These are phyloP conservation scores for Tipula vernalis DNA, from an alignment of 2,888 invertebrate species.

Conservation along the genomic window DNA sequence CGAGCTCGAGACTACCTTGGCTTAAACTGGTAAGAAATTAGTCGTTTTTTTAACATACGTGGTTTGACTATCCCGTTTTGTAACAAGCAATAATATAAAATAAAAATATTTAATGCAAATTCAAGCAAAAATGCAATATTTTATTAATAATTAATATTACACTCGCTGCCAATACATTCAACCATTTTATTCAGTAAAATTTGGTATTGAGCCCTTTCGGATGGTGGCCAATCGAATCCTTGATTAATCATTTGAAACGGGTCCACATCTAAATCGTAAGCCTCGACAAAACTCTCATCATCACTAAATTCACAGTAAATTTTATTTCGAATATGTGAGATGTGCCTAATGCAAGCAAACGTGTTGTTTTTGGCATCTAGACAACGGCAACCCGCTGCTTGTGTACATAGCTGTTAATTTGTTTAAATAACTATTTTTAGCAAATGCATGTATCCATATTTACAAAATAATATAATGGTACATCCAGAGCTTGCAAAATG, in stretches of 20 bases:
- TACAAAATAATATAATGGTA: too few species aligned
- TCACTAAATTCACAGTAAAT: constrained; percentile 39
- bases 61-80: too few species aligned
- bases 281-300: constrained; percentile 49
- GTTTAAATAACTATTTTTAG: constrained; percentile 12
- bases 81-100: too few species aligned
- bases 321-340: constrained; percentile 36
- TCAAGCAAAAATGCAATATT: not conserved
- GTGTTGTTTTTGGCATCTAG: constrained; percentile 78
- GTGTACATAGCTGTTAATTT: constrained; percentile 48
- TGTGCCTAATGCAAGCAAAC: constrained; percentile 59
- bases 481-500: too few species aligned
- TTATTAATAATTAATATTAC: not conserved
- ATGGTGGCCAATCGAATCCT: constrained; percentile 38
- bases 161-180: not conserved
- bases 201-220: constrained; percentile 40
- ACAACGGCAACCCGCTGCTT: constrained; percentile 64
- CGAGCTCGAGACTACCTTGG: too few species aligned
- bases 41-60: too few species aligned
- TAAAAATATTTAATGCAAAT: not conserved
- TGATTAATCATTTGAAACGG: constrained; percentile 60
- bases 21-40: too few species aligned
- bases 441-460: too few species aligned
- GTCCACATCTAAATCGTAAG: constrained; percentile 60
- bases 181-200: not conserved